A percentile compares a stretch with the other conserved stretches of the same genome.
These are phyloP conservation scores for Tragelaphus buxtoni DNA, from an alignment of 2,113 vertebrate species.

Conservation along the genomic window DNA sequence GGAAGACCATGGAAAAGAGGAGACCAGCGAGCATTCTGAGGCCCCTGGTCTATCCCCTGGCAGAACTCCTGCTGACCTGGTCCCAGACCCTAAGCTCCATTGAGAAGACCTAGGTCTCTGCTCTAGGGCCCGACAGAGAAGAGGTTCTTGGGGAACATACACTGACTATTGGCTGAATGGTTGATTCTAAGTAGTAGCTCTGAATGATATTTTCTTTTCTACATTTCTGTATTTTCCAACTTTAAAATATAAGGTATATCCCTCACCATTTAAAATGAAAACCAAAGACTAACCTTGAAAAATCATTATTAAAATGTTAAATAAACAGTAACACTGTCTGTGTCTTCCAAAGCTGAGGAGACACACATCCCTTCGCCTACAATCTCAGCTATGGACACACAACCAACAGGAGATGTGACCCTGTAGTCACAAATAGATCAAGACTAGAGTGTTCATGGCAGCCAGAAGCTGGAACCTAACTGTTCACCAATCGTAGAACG, in stretches of 20 bases:
- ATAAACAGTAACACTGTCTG: background rate
- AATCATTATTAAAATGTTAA: background rate
- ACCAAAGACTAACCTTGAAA: background rate
- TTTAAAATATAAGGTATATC: background rate
- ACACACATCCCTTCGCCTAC: rapidly evolving
- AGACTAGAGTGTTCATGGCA: background rate
- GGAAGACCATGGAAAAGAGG: background rate
- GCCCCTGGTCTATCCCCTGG: background rate
- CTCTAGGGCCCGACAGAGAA: background rate
- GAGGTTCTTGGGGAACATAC: background rate
- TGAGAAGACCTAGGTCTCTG: background rate
- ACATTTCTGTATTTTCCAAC: background rate
- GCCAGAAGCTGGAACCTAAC: background rate
- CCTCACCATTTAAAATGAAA: background rate
- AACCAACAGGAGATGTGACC: rapidly evolving
- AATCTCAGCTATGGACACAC: rapidly evolving
- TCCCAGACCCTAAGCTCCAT: background rate
- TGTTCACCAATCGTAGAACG: background rate
- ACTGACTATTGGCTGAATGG: background rate
- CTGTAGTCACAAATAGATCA: rapidly evolving
- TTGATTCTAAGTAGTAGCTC: background rate
- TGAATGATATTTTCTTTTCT: background rate
- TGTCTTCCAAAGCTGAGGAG: background rate
- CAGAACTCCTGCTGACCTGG: background rate
- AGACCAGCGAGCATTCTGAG: background rate